A percentile compares a stretch with the other conserved stretches of the same genome.
These are phyloP conservation scores for Oedothorax gibbosus DNA, from an alignment of 1,140 invertebrate species.

Conservation along the genomic window DNA sequence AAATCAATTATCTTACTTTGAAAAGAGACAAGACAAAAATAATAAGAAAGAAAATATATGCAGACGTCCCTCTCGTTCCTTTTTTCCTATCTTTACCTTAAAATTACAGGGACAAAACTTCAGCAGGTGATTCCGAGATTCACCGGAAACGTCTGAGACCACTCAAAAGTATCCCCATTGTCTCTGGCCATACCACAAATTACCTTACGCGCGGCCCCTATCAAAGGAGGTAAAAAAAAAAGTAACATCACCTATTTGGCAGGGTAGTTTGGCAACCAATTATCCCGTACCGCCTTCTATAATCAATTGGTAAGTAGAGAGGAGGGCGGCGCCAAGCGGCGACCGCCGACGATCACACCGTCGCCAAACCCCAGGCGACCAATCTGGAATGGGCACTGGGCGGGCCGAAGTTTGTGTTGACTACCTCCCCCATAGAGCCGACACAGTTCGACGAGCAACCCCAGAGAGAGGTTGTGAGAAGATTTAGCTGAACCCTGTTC, in stretches of 20 bases:
- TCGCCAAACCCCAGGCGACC: constrained; percentile 57
- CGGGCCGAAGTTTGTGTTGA: constrained; percentile 32
- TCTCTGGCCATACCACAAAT: constrained; percentile 21
- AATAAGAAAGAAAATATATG: too few relatives aligned
- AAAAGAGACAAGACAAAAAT: too few relatives aligned
- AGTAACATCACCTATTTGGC: constrained; percentile 45
- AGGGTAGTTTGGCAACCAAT: constrained; percentile 51
- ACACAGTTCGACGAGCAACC: constrained; percentile 39
- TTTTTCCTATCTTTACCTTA: neutral
- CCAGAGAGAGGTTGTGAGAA: constrained; percentile 10
- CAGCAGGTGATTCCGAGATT: constrained; percentile 19
- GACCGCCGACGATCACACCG: constrained; percentile 39
- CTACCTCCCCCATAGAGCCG: constrained; percentile 34
- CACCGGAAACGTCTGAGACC: constrained; percentile 20
- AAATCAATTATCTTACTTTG: too few relatives aligned
- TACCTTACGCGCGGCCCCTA: constrained; percentile 22
- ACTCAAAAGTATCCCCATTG: constrained; percentile 29
- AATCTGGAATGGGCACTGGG: constrained; percentile 40
- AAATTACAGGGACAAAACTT: neutral
- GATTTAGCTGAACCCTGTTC: neutral
- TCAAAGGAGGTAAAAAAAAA: constrained; percentile 4
- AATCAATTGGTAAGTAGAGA: constrained; percentile 54
- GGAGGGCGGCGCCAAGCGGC: constrained; percentile 56
- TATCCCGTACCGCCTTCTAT: constrained; percentile 49
- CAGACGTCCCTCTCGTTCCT: neutral